Evolutionary conservation across 2,888 invertebrate species (phyloP).

Genomic region (Torymus texanus): DNA sequence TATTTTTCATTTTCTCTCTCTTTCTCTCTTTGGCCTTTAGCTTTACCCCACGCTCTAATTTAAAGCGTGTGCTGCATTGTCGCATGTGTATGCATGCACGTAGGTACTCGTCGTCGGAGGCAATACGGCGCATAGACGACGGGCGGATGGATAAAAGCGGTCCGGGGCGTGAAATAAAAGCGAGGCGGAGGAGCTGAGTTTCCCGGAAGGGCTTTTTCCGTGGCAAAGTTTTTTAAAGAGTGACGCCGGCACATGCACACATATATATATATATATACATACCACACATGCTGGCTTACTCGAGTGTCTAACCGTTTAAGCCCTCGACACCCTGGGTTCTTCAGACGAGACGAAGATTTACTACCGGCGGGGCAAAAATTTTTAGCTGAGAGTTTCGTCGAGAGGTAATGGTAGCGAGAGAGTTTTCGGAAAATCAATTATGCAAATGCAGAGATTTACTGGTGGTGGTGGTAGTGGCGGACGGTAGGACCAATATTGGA

Average conservation of each 20-base stretch:
- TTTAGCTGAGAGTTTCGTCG: neutral
- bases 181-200: slow-evolving; percentile 19
- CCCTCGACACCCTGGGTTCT: neutral
- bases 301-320: slow-evolving; percentile 3
- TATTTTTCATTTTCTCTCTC: slow-evolving; percentile 24
- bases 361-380: neutral
- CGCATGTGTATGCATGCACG: slow-evolving; percentile 7
- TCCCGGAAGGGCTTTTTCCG: slow-evolving; percentile 12
- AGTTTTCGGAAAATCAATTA: slow-evolving; percentile 25
- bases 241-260: slow-evolving; percentile 19
- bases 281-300: neutral
- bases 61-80: slow-evolving; percentile 31
- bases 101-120: slow-evolving; percentile 10
- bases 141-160: slow-evolving; percentile 28
- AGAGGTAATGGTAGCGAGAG: neutral
- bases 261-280: too few species aligned
- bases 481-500: slow-evolving; percentile 17
- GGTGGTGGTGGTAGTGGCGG: neutral
- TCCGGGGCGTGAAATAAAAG: slow-evolving; percentile 19
- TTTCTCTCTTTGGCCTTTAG: neutral
- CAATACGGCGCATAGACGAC: slow-evolving; percentile 16
- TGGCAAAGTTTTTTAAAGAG: slow-evolving; percentile 41
- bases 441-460: slow-evolving; percentile 29
- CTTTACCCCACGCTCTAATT: slow-evolving; percentile 24
- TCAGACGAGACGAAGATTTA: too few species aligned